A percentile compares a stretch with the other conserved stretches of the same genome.
Evolutionary conservation across 2,797 vertebrate species (phyloP).

Genomic region (Vireo griseus): DNA sequence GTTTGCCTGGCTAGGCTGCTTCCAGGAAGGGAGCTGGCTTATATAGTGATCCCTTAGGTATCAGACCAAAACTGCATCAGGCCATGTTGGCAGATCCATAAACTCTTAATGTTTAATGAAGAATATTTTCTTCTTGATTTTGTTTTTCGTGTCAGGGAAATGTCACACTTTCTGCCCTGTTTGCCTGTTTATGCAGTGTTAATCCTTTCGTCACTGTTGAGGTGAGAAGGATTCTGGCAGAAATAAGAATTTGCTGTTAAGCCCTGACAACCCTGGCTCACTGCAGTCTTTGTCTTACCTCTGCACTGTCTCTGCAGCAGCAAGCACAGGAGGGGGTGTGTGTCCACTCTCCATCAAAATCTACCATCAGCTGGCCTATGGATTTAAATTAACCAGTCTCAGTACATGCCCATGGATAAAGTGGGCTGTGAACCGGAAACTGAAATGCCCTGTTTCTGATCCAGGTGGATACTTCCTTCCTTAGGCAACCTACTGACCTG

Average conservation of each 20-base stretch:
- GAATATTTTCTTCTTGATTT: conserved; percentile 28
- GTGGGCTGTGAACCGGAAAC: neutral
- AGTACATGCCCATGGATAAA: neutral
- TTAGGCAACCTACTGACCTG: neutral
- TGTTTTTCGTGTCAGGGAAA: conserved; percentile 2
- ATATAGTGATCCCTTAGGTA: neutral
- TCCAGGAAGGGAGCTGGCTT: neutral
- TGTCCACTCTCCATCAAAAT: neutral
- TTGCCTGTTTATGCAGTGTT: conserved; percentile 6
- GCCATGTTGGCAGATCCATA: neutral
- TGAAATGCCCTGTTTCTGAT: neutral
- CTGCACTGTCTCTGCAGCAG: neutral
- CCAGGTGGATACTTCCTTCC: neutral
- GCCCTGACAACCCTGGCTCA: neutral
- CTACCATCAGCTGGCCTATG: neutral
- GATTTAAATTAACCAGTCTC: neutral
- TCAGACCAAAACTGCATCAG: neutral
- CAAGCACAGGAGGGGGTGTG: neutral
- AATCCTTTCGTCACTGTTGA: conserved; percentile 18
- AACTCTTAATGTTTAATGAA: neutral
- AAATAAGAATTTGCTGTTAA: conserved; percentile 22
- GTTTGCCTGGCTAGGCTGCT: neutral
- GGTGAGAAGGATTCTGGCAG: neutral
- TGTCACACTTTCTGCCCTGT: conserved; percentile 6
- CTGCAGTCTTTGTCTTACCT: neutral